phyloP scores from a whole-genome alignment of 2,113 vertebrate genomes.

The Ariopsis seemanni region DNA sequence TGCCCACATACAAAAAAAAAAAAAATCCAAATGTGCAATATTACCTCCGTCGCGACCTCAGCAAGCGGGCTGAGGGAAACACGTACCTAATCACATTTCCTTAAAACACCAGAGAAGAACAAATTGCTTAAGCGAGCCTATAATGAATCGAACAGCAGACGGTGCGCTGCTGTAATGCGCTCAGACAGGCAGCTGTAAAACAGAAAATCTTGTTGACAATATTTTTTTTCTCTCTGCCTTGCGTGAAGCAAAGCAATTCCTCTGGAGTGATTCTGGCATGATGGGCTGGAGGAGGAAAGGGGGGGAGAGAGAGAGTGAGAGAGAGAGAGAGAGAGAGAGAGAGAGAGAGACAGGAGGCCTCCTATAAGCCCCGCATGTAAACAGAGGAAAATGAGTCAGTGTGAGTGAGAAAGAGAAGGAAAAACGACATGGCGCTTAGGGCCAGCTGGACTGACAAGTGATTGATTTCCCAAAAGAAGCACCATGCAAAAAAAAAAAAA shows the following conservation, averaged over 20 bases:
- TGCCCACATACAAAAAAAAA: conserved; percentile 35
- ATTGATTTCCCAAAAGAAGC: conserved; percentile 51
- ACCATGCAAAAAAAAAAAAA: background rate
- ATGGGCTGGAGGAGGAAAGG: conserved; percentile 5
- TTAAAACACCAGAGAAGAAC: conserved; percentile 50
- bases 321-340: too few relatives aligned
- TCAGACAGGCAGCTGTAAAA: conserved; percentile 54
- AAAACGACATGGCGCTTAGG: conserved; percentile 20
- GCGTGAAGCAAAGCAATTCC: conserved; percentile 50
- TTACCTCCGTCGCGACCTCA: conserved; percentile 30
- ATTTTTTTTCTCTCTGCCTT: conserved; percentile 15
- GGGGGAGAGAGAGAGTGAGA: too few relatives aligned
- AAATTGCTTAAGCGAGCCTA: conserved; percentile 53
- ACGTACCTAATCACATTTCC: conserved; percentile 55
- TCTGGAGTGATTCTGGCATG: conserved; percentile 43
- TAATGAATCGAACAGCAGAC: conserved; percentile 55
- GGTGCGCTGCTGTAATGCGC: conserved; percentile 40
- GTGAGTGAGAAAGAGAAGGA: conserved; percentile 28
- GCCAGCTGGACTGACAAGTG: conserved; percentile 47
- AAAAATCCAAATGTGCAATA: conserved; percentile 40
- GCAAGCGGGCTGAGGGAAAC: conserved; percentile 21
- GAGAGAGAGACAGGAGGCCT: background rate
- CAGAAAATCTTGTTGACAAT: conserved; percentile 52
- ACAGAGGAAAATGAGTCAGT: conserved; percentile 48
- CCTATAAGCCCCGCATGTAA: conserved; percentile 50